phyloP scores from a whole-genome alignment of 2,113 vertebrate species.

The Aythya baeri region DNA sequence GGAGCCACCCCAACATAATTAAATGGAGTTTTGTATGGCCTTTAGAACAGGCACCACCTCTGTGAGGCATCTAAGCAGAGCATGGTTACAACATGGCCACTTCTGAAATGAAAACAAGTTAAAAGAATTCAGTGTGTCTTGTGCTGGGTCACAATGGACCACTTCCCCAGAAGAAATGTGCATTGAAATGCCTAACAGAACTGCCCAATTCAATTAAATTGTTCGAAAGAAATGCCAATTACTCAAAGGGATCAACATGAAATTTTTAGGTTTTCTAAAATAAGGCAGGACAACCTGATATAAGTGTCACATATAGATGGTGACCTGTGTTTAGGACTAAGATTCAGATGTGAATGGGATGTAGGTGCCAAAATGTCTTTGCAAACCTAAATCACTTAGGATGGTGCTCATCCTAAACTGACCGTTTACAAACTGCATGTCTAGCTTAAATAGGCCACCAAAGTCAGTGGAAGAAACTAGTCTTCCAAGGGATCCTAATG shows the following conservation, averaged over 20 bases:
- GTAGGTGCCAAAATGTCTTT: not conserved
- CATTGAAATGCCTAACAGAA: not conserved
- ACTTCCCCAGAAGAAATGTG: not conserved
- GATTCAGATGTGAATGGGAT: not conserved
- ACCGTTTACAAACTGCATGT: not conserved
- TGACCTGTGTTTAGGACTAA: not conserved
- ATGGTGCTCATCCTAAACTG: not conserved
- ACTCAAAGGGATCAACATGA: not conserved
- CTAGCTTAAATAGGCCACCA: not conserved
- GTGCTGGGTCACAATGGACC: not conserved
- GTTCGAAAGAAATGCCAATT: not conserved
- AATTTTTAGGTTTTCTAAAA: not conserved
- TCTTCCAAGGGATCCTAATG: not conserved
- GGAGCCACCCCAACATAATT: not conserved
- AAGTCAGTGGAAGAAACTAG: not conserved
- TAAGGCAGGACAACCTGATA: not conserved
- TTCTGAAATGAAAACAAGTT: not conserved
- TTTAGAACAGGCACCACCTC: slow-evolving; percentile 4
- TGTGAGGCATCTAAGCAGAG: not conserved
- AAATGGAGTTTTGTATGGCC: not conserved
- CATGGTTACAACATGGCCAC: not conserved
- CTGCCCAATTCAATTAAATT: not conserved
- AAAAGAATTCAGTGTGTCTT: not conserved
- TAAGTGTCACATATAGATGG: not conserved
- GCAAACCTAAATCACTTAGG: not conserved